phyloP scores from a whole-genome alignment of 2,888 invertebrate species.

The Julus scandinavius region DNA sequence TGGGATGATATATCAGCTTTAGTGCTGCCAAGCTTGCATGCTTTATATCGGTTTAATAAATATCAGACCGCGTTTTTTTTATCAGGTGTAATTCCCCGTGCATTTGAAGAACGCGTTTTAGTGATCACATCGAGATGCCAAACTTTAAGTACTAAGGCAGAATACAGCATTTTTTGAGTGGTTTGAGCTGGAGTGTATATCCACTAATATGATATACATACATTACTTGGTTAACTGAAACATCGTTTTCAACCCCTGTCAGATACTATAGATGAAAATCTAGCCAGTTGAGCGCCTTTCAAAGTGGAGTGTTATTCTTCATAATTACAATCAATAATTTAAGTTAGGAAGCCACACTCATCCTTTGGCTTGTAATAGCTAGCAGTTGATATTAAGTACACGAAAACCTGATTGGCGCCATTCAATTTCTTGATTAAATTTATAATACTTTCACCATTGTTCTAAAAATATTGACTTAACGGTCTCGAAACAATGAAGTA shows the following conservation, averaged over 20 bases:
- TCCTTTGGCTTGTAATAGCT: not conserved
- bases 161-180: conserved; percentile 1
- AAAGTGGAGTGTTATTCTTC: conserved; percentile 45
- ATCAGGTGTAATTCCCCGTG: conserved; percentile 3
- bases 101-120: not conserved
- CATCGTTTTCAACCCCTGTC: not conserved
- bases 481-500: not conserved
- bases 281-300: conserved; percentile 22
- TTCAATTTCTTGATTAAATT: conserved; percentile 32
- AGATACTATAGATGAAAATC: conserved; percentile 24
- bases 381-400: conserved; percentile 10
- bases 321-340: conserved; percentile 40
- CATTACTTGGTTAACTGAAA: not conserved
- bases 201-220: not conserved
- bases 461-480: conserved; percentile 22
- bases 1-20: conserved; percentile 7
- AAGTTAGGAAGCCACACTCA: conserved; percentile 36
- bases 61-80: not conserved
- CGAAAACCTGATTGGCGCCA: conserved; percentile 3
- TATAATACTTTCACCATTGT: not conserved
- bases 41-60: conserved; percentile 24
- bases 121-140: not conserved
- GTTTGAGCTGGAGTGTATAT: not conserved
- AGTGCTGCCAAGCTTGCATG: not conserved
- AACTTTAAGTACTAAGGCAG: not conserved